Base-by-base conservation (phyloP, 2,888 invertebrate genomes). In the Athetis lepigone region DNA sequence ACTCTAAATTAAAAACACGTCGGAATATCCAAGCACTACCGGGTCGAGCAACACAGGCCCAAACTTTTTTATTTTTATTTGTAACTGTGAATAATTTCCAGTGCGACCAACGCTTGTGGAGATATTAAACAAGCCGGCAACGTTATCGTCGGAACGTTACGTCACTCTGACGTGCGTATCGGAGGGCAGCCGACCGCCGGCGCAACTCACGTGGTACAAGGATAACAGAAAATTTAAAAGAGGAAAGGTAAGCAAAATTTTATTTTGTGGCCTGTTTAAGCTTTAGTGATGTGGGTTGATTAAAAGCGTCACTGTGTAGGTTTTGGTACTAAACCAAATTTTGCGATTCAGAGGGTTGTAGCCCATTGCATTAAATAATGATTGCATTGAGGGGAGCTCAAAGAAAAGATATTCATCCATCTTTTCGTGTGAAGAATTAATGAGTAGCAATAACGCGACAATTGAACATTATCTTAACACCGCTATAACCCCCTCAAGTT, bases 161-260 rank as follows among this genome's bases (percentile, higher is more conserved):
- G 97, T 98, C 87, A 97, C 96, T 82, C 95, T 98, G 80, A 96
- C 96, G 62, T 98, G 98, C 91, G 97, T 97, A 86, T 97, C 98
- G 50, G 96, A 96, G 79, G 98, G 98, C 45, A 98, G 98, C 61
- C 96, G 98, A 83, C 98, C 98, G 25, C 97, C 97, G 75, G 98
- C 98, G 33, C 96, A 97, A 80, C 96, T 98, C 85, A 96, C 97
- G 60, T 98, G 98, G 98, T 97, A 96, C 86, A 97, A 98, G 87
- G 98, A 97, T 87, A 97, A 97, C 90, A 95, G 96, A 77, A 96
- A 96, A 83, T 97, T 98, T 90, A 96, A 96, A 78, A 95, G 96
- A 81, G 97, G 97, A 87, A 96, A 96, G 96, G 98, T 98, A 92
- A 95, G 94, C 85, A 60, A 4, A 11, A 33, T 33, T 67, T 8